Conservation (phyloP, 2,113 vertebrate genomes). For the Genyomyrus donnyi region DNA sequence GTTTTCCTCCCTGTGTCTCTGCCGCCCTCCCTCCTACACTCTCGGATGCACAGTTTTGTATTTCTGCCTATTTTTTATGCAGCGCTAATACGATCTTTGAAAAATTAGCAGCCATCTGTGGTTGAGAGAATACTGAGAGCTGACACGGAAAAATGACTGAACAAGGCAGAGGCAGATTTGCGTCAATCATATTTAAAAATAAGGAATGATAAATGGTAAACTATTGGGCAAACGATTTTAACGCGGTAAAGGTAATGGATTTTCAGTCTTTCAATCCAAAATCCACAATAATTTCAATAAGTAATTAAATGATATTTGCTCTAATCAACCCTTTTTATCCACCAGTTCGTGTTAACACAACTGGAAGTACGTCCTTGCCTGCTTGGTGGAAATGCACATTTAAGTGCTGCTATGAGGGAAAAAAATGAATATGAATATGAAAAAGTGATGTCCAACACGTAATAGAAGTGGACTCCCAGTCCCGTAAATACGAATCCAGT, state of each 20-base stretch:
- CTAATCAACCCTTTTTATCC: neutral
- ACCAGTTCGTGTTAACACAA: neutral
- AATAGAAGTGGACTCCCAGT: neutral
- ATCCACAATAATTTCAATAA: neutral
- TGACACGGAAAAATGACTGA: neutral
- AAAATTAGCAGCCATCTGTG: slow-evolving; percentile 18
- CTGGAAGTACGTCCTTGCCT: neutral
- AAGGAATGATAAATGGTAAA: neutral
- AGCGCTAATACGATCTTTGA: slow-evolving; percentile 20
- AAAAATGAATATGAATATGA: neutral
- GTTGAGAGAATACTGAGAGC: slow-evolving; percentile 17
- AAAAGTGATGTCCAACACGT: neutral
- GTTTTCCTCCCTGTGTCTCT: neutral
- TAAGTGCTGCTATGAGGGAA: neutral
- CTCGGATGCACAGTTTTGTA: slow-evolving; percentile 20
- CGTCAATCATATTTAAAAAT: slow-evolving; percentile 9
- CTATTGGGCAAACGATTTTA: neutral
- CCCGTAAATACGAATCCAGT: neutral
- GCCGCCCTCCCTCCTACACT: slow-evolving; percentile 10
- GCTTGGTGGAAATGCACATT: neutral
- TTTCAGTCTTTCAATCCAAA: neutral
- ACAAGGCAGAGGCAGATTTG: neutral
- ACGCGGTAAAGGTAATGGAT: neutral
- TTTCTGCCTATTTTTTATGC: slow-evolving; percentile 26
- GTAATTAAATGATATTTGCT: neutral